Percentiles rank a stretch among this genome's conserved stretches.
phyloP scores from a whole-genome alignment of 2,113 vertebrate genomes.

The Aphyosemion australe region DNA sequence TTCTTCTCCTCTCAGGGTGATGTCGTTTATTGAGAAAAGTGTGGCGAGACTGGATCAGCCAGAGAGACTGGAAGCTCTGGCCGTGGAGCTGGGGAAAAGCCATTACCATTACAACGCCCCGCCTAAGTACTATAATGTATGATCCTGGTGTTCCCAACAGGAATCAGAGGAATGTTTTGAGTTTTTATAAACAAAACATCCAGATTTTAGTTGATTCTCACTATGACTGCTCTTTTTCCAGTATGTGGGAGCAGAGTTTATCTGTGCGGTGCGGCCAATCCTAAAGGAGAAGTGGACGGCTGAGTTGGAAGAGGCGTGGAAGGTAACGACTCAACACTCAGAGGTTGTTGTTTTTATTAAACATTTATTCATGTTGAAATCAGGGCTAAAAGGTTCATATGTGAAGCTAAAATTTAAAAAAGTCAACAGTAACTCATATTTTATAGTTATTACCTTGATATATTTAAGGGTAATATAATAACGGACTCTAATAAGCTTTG shows the following conservation, averaged over 20 bases:
- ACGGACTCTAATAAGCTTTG: too few relatives aligned
- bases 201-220: too few relatives aligned
- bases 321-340: constrained; percentile 58
- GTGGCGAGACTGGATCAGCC: constrained; percentile 81
- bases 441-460: too few relatives aligned
- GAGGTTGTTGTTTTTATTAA: too few relatives aligned
- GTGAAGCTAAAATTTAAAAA: too few relatives aligned
- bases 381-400: too few relatives aligned
- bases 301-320: constrained; percentile 81
- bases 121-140: constrained; percentile 81
- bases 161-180: too few relatives aligned
- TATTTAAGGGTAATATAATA: too few relatives aligned
- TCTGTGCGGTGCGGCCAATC: constrained; percentile 79
- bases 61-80: constrained; percentile 76
- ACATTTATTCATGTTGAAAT: too few relatives aligned
- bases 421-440: too few relatives aligned
- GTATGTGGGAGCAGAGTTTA: constrained; percentile 83
- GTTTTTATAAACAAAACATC: too few relatives aligned
- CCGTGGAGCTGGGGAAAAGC: constrained; percentile 80
- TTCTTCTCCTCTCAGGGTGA: constrained; percentile 70
- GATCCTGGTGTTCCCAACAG: constrained; percentile 13
- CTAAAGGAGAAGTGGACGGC: constrained; percentile 80
- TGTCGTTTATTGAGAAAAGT: constrained; percentile 85
- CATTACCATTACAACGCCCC: constrained; percentile 82
- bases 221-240: constrained; percentile 41